Conservation (phyloP, 1,140 invertebrate species). For the Amyelois transitella region DNA sequence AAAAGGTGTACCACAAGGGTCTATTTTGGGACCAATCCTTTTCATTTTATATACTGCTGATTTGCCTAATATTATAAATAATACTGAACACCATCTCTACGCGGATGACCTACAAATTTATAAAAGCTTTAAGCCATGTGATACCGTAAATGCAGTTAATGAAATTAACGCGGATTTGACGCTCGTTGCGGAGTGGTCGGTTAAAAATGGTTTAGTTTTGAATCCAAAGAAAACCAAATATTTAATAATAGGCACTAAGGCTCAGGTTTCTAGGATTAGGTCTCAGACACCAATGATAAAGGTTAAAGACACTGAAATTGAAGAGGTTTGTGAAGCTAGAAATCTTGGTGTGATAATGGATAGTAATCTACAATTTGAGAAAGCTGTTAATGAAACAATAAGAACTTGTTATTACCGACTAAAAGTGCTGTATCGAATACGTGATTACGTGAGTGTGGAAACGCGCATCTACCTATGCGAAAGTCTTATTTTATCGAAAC, state of each 20-base stretch:
- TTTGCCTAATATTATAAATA: background rate
- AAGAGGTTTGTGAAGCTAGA: background rate
- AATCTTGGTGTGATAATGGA: background rate
- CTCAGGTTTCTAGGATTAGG: background rate
- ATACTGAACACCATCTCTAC: background rate
- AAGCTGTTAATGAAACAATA: background rate
- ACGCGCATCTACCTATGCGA: no score
- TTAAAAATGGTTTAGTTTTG: background rate
- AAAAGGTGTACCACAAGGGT: background rate
- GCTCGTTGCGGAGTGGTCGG: background rate
- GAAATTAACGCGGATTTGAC: background rate
- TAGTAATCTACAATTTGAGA: background rate
- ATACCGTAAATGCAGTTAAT: background rate
- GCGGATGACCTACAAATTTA: background rate
- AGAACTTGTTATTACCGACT: background rate
- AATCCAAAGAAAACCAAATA: background rate
- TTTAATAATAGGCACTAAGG: background rate
- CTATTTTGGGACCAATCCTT: background rate
- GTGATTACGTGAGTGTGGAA: no score
- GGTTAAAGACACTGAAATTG: background rate
- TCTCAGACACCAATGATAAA: background rate
- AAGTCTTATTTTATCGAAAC: no score
- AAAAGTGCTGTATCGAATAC: background rate
- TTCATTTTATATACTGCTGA: background rate
- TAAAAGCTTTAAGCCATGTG: background rate